These are phyloP conservation scores for Dione juno DNA, from an alignment of 2,888 invertebrate species.

Conservation along the genomic window DNA sequence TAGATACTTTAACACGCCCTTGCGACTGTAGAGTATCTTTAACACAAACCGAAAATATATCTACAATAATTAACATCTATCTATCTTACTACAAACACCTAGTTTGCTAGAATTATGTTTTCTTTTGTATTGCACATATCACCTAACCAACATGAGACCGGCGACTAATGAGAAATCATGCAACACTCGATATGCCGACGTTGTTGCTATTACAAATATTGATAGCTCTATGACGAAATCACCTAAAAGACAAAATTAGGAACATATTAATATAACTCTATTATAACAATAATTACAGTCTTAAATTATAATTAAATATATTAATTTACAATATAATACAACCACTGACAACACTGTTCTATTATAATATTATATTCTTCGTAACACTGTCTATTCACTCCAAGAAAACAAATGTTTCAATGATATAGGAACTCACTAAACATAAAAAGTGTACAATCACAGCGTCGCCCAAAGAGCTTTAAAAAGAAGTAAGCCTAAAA, in stretches of 20 bases:
- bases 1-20: conserved; percentile 63
- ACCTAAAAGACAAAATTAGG: conserved; percentile 73
- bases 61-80: conserved; percentile 60
- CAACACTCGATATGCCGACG: conserved; percentile 35
- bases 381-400: conserved; percentile 40
- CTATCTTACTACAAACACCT: conserved; percentile 63
- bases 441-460: conserved; percentile 36
- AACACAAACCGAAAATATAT: conserved; percentile 67
- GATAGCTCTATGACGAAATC: conserved; percentile 28
- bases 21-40: conserved; percentile 55
- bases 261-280: conserved; percentile 64
- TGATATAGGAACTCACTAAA: conserved; percentile 33
- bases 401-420: conserved; percentile 29
- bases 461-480: conserved; percentile 33
- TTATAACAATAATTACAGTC: conserved; percentile 74
- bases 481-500: conserved; percentile 32
- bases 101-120: conserved; percentile 61
- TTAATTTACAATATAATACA: conserved; percentile 72
- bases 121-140: conserved; percentile 78
- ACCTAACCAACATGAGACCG: conserved; percentile 48
- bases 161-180: conserved; percentile 31
- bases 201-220: conserved; percentile 26
- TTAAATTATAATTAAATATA: conserved; percentile 69
- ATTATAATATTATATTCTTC: conserved; percentile 19
- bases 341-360: conserved; percentile 40